phyloP scores from a whole-genome alignment of 2,797 vertebrate genomes.

The Trachurus trachurus region DNA sequence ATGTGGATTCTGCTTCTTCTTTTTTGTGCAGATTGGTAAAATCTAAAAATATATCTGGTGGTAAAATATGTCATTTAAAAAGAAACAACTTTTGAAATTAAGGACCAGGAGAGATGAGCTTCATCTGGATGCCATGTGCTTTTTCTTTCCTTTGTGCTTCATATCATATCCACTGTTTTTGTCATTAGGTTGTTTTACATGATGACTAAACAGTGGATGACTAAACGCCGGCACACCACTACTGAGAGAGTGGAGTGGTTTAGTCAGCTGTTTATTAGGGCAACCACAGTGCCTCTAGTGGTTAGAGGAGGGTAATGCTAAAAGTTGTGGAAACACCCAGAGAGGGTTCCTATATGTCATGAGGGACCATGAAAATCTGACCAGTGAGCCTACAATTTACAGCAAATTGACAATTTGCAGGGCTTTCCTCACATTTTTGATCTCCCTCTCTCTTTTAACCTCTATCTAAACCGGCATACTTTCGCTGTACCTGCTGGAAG shows the following conservation, averaged over 20 bases:
- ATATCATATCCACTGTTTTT: not conserved
- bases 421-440: not conserved
- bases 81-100: conserved; percentile 10
- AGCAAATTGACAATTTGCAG: conserved; percentile 10
- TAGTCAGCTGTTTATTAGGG: not conserved
- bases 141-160: not conserved
- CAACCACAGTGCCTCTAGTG: not conserved
- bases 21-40: not conserved
- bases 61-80: conserved; percentile 5
- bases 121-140: not conserved
- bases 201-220: not conserved
- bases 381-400: not conserved
- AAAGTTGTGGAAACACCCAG: not conserved
- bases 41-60: not conserved
- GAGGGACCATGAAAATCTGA: conserved; percentile 8
- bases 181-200: not conserved
- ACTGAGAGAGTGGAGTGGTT: not conserved
- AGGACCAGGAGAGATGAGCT: not conserved
- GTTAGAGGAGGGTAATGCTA: conserved; percentile 1
- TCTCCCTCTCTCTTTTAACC: conserved; percentile 29
- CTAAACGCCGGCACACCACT: not conserved
- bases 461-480: conserved; percentile 13
- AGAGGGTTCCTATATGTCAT: not conserved
- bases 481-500: conserved; percentile 23
- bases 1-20: conserved; percentile 14